phyloP scores from a whole-genome alignment of 2,888 invertebrate genomes.

The Ashinkailepas kermadecensis region DNA sequence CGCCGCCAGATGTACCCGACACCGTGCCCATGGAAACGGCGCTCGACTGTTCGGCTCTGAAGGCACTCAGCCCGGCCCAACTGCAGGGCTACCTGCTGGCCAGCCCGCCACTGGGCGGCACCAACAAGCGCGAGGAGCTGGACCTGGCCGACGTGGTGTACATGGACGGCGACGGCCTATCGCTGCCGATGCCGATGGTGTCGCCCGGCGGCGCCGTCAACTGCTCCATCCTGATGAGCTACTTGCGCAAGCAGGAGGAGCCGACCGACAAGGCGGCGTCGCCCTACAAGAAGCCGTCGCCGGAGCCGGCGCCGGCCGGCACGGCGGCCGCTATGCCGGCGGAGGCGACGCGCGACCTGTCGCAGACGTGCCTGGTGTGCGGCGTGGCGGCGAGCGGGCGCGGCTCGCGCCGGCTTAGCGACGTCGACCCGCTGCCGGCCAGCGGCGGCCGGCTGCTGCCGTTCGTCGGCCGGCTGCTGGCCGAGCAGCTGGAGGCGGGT shows the following conservation, averaged over 20 bases:
- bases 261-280: not conserved
- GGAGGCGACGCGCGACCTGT: not conserved
- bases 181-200: not conserved
- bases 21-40: not conserved
- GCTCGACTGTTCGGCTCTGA: not conserved
- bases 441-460: not conserved
- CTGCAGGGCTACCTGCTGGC: conserved; percentile 1
- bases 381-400: not conserved
- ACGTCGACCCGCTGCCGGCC: conserved; percentile 1
- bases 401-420: not conserved
- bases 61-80: not conserved
- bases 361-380: not conserved
- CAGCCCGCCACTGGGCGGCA: not conserved
- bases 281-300: not conserved
- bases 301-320: not conserved
- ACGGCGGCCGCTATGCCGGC: not conserved
- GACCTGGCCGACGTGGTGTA: not conserved
- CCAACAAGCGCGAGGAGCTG: not conserved
- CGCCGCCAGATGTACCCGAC: not conserved
- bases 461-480: not conserved
- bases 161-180: not conserved
- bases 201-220: no score
- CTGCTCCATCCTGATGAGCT: conserved; percentile 1
- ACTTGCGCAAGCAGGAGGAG: not conserved
- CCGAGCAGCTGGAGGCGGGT: not conserved